These are phyloP conservation scores for Synanthedon vespiformis DNA, from an alignment of 2,888 invertebrate genomes.

Conservation along the genomic window DNA sequence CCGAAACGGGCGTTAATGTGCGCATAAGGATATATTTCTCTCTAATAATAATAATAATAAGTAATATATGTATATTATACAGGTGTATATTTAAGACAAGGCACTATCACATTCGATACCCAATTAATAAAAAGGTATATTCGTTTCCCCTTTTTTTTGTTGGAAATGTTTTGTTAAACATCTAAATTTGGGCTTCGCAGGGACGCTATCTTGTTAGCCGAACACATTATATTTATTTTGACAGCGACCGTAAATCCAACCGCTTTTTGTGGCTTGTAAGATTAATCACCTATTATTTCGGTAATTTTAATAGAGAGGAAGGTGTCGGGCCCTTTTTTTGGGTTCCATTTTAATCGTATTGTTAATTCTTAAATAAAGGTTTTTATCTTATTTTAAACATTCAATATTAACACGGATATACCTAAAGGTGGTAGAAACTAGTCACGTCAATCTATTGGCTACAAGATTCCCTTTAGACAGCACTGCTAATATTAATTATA, in stretches of 20 bases:
- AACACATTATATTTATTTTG: conserved; percentile 54
- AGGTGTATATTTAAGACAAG: conserved; percentile 13
- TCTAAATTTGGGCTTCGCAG: conserved; percentile 53
- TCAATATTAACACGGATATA: no score
- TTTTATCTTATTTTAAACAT: no score
- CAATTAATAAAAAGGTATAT: conserved; percentile 51
- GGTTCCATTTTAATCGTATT: conserved; percentile 7
- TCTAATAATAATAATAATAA: conserved; percentile 30
- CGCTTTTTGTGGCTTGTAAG: conserved; percentile 43
- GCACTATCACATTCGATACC: conserved; percentile 35
- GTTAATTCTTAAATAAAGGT: no score
- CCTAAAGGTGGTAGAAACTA: no score
- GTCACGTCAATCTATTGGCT: no score
- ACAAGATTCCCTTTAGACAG: no score
- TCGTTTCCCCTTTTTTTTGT: conserved; percentile 16
- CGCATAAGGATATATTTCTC: conserved; percentile 34
- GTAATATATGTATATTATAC: neutral
- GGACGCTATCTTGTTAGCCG: conserved; percentile 32
- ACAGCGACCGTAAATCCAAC: conserved; percentile 47
- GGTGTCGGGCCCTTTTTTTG: conserved; percentile 36
- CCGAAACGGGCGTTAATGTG: conserved; percentile 35
- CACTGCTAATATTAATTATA: no score
- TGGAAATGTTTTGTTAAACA: conserved; percentile 63
- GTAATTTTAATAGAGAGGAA: conserved; percentile 57
- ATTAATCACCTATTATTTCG: conserved; percentile 62